phyloP scores from a whole-genome alignment of 2,113 vertebrate genomes.

The Sapayoa aenigma region DNA sequence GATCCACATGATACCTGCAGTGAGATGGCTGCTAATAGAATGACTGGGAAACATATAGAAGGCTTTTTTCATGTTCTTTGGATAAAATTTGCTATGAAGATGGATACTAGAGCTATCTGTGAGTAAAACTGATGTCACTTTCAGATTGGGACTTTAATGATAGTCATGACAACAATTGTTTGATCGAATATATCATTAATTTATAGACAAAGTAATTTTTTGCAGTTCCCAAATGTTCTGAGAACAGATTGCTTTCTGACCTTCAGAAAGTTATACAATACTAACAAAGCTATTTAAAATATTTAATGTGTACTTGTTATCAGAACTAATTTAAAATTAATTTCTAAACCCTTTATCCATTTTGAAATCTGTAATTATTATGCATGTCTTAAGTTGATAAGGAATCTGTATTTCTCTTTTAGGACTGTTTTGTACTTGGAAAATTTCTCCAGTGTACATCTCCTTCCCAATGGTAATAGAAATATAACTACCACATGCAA shows the following conservation, averaged over 20 bases:
- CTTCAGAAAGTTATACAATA: background rate
- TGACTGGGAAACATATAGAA: background rate
- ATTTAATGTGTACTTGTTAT: background rate
- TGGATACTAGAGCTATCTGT: background rate
- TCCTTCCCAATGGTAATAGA: background rate
- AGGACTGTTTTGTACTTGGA: background rate
- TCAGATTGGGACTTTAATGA: background rate
- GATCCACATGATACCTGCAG: background rate
- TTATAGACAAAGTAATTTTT: background rate
- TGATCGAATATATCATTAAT: background rate
- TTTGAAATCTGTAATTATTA: conserved; percentile 10
- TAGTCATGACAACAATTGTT: background rate
- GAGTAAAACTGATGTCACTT: background rate
- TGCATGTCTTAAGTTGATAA: background rate
- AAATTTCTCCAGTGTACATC: background rate
- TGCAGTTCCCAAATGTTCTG: background rate
- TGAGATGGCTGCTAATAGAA: background rate
- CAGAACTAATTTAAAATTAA: background rate
- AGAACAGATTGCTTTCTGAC: background rate
- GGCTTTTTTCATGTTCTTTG: background rate
- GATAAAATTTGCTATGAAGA: background rate
- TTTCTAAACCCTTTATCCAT: background rate
- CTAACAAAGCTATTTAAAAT: background rate
- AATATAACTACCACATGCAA: background rate
- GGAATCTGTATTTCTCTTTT: background rate